phyloP scores from a whole-genome alignment of 2,888 invertebrate genomes.

The Colletes collaris region DNA sequence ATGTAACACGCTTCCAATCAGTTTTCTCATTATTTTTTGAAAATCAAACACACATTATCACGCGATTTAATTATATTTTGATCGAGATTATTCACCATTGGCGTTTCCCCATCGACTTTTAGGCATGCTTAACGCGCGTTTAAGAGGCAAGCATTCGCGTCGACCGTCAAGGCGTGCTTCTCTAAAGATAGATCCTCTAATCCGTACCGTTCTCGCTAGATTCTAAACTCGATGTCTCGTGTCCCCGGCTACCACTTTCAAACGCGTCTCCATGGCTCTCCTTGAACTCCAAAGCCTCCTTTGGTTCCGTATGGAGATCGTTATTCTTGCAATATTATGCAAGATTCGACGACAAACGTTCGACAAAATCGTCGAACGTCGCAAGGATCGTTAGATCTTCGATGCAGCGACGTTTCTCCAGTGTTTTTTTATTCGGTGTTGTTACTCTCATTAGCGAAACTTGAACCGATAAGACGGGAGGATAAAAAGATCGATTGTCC shows the following conservation, averaged over 20 bases:
- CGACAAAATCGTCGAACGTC: not conserved
- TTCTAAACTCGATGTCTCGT: slow-evolving; percentile 65
- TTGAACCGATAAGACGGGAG: not conserved
- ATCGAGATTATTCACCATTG: slow-evolving; percentile 38
- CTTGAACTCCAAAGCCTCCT: slow-evolving; percentile 12
- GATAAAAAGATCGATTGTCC: slow-evolving; percentile 11
- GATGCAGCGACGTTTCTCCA: too few species aligned
- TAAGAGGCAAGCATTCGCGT: slow-evolving; percentile 48
- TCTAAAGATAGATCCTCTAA: slow-evolving; percentile 75
- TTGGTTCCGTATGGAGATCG: not conserved
- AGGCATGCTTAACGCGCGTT: slow-evolving; percentile 38
- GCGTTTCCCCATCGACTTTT: slow-evolving; percentile 16
- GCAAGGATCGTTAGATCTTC: too few species aligned
- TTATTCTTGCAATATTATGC: too few species aligned
- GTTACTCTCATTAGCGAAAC: too few species aligned
- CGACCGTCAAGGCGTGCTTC: slow-evolving; percentile 70
- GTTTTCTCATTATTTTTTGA: too few species aligned
- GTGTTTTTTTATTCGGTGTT: too few species aligned
- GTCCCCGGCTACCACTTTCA: slow-evolving; percentile 46
- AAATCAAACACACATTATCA: too few species aligned
- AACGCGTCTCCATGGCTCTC: slow-evolving; percentile 35
- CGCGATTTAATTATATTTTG: not conserved
- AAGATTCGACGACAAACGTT: slow-evolving; percentile 1
- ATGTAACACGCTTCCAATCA: too few species aligned
- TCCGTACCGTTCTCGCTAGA: slow-evolving; percentile 62